Evolutionary conservation across 2,113 vertebrate species (phyloP), one percentile per base, ranked within the genome.

Genomic region (Spilogale gracilis): DNA sequence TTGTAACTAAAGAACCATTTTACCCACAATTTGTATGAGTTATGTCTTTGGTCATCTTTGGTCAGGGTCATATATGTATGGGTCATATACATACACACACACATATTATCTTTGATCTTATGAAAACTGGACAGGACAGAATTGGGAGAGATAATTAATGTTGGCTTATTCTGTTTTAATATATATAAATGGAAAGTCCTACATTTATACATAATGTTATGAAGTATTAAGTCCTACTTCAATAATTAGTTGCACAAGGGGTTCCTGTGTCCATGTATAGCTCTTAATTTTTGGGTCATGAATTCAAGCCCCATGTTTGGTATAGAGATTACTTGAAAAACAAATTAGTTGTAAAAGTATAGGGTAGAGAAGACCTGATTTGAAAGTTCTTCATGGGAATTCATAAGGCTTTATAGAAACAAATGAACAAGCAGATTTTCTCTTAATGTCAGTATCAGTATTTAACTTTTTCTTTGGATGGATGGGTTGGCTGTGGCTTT

Each of bases 11-110:
- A 27, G 27, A 69, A 18, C 21, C 6, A 10, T 87, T 48, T 80
- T n/a, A 58, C 50, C 13, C 9, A 6, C 13, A 50, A 20, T 23
- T 48, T 76, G 20, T 61, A 23, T 50, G 73, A 27, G 61, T 87
- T 93, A 27, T 94, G n/a, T 80, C 73, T 88, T 80, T 67, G 61
- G 20, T 80, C 43, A 21, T 80, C 73, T 88, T 80, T 67, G 61
- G 20, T 80, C 43, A 21, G 30, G 9, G n/a, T 80, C 30, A 25
- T 93, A 38, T 32, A 65, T 69, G 18, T 8, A 30, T 69, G 16
- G 14, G 32, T 69, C 32, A 69, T n/a, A 18, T 9, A 8, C 12
- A 48, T 27, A 27, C 1, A 50, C 10, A 76, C 43, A 48, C 43
- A 48, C 3, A 76, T 6, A 50, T 14, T 80, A 61, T 69, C 20